Evolutionary conservation across 2,797 vertebrate genomes (phyloP).

Genomic region (Oreochromis mossambicus): DNA sequence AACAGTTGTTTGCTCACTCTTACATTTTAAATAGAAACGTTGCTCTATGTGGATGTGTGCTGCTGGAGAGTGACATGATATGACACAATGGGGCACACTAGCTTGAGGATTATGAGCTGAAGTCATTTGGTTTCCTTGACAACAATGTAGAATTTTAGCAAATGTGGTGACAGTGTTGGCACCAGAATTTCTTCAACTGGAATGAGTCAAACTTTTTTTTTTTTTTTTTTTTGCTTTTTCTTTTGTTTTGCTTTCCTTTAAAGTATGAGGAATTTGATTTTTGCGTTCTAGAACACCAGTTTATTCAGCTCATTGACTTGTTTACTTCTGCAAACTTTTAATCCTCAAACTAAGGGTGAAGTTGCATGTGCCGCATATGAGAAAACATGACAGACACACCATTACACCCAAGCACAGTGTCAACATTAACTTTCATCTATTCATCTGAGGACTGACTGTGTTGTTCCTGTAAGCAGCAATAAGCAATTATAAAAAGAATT

Average conservation of each 20-base stretch:
- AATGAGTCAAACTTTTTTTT: not conserved
- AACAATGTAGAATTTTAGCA: slow-evolving; percentile 26
- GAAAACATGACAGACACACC: slow-evolving; percentile 11
- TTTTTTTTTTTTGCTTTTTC: not conserved
- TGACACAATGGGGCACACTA: slow-evolving; percentile 1
- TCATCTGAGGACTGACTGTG: not conserved
- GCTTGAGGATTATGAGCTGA: slow-evolving; percentile 22
- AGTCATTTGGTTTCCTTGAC: slow-evolving; percentile 32
- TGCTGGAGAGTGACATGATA: slow-evolving; percentile 2
- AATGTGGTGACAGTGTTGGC: slow-evolving; percentile 4
- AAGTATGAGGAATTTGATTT: not conserved
- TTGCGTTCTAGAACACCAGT: not conserved
- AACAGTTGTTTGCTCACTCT: not conserved
- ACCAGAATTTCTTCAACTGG: not conserved
- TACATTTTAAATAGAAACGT: not conserved
- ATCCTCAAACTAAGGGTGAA: slow-evolving; percentile 14
- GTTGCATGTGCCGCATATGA: not conserved
- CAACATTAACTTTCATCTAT: slow-evolving; percentile 27
- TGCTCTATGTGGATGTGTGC: not conserved
- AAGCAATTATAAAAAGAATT: slow-evolving; percentile 23
- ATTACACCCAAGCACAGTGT: not conserved
- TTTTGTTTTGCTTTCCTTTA: not conserved
- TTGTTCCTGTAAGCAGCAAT: slow-evolving; percentile 16
- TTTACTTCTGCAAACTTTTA: slow-evolving; percentile 26
- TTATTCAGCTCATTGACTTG: slow-evolving; percentile 28